These are phyloP conservation scores for Campylomormyrus tamandua DNA, from an alignment of 2,113 vertebrate genomes.

Conservation along the genomic window DNA sequence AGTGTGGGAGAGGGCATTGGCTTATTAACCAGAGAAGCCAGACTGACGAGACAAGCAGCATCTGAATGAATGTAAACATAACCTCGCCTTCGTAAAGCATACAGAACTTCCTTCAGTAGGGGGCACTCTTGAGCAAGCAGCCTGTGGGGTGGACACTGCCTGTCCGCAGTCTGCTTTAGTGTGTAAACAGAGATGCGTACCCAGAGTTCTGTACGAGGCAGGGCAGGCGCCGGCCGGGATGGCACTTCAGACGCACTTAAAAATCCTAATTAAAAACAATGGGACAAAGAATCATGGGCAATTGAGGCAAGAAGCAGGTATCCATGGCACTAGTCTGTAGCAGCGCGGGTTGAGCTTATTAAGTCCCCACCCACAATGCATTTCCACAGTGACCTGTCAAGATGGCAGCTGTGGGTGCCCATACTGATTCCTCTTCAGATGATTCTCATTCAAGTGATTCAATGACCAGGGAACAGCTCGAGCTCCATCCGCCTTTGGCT, in stretches of 20 bases:
- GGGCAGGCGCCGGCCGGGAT: background rate
- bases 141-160: background rate
- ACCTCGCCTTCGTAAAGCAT: background rate
- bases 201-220: background rate
- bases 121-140: background rate
- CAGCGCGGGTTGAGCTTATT: background rate
- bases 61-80: constrained; percentile 2
- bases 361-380: background rate
- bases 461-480: background rate
- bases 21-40: background rate
- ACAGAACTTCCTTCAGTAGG: background rate
- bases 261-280: background rate
- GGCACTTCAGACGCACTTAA: background rate
- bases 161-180: background rate
- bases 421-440: background rate
- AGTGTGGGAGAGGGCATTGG: background rate
- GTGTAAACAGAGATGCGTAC: background rate
- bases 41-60: background rate
- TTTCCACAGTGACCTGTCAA: background rate
- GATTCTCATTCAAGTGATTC: background rate
- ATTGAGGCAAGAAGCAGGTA: background rate
- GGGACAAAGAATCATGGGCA: background rate
- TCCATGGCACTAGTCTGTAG: background rate
- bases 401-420: background rate
- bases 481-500: background rate